Evolutionary conservation across 37 sponge, comb jelly and placozoan genomes (phyloP), one percentile per base, ranked within the genome.

Genomic region (Crambe crambe): DNA sequence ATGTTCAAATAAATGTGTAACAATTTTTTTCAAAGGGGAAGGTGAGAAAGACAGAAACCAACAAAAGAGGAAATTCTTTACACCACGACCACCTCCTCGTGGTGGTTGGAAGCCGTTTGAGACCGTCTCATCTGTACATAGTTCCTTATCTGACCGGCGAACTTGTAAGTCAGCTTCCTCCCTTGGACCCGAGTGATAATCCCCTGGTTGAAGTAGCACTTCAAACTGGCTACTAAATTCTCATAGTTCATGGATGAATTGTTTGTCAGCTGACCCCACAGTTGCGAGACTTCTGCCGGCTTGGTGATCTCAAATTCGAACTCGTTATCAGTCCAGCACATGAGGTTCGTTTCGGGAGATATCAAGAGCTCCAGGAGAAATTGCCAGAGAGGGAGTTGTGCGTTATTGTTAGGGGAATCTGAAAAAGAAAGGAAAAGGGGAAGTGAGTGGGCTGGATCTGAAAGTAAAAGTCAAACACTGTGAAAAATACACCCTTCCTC

Each of bases 321-420:
- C 34, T 91, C 91, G 4, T 58, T 25, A 37, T 80, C 88, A 2
- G 92, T 93, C 96, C 98, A 95, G 57, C 70, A 59, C 39, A 98
- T 92, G 79, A 84, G 79, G 72, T 88, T 73, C 34, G 85, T 47
- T 78, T 81, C 70, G 25, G 44, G 39, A 17, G 83, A 66, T 37
- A 85, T 72, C 2, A 97, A 80, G 2, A 97, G 90, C 64, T 97
- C 97, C 58, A 97, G 82, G 8, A 97, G 87, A 36, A 97, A 97
- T 84, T 97, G 97, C 97, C 97, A 97, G 35, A 97, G 83, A 56
- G 89, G 72, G 22, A 76, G 63, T 41, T 73, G 83, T 9, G 37
- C 17, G 4, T 9, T 26, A 18, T 40, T 54, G 72, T 63, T 42
- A 43, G 17, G 3, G 44, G 44, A 72, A 72, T 43, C 54, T 43